A percentile compares a stretch with the other conserved stretches of the same genome.
Evolutionary conservation across 2,797 vertebrate genomes (phyloP).

Genomic region (Mallotus villosus): DNA sequence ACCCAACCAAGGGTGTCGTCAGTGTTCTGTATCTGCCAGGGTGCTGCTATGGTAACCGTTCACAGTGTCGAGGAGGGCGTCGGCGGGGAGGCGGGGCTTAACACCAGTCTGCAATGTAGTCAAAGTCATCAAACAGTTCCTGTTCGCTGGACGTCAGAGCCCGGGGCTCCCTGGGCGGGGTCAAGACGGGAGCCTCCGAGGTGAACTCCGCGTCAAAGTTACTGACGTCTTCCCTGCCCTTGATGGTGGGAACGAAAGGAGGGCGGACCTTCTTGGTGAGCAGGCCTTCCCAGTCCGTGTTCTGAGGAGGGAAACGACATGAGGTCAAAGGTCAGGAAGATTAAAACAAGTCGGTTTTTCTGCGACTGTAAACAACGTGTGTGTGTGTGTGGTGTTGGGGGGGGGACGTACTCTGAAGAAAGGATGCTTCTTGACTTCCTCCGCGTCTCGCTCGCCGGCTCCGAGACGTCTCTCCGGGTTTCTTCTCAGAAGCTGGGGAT

Average conservation of each 20-base stretch:
- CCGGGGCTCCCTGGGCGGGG: constrained; percentile 87
- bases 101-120: constrained; percentile 92
- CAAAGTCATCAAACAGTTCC: constrained; percentile 86
- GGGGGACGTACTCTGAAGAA: constrained; percentile 82
- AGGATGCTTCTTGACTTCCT: constrained; percentile 87
- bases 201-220: constrained; percentile 93
- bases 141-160: constrained; percentile 83
- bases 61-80: constrained; percentile 71
- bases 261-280: constrained; percentile 85
- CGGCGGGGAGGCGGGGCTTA: constrained; percentile 56
- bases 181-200: constrained; percentile 87
- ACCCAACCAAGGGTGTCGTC: constrained; percentile 16
- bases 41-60: constrained; percentile 62
- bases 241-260: constrained; percentile 84
- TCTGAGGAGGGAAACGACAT: constrained; percentile 55
- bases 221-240: constrained; percentile 86
- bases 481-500: constrained; percentile 79
- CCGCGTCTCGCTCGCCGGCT: constrained; percentile 84
- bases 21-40: constrained; percentile 55
- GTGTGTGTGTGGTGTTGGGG: no score
- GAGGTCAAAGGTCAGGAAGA: neutral
- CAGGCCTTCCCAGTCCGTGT: constrained; percentile 82
- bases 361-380: no score
- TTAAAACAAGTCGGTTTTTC: no score
- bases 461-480: constrained; percentile 89